Percentiles rank a stretch among this genome's conserved stretches.
Conservation (phyloP, 1,140 invertebrate species). For the Homalodisca vitripennis region DNA sequence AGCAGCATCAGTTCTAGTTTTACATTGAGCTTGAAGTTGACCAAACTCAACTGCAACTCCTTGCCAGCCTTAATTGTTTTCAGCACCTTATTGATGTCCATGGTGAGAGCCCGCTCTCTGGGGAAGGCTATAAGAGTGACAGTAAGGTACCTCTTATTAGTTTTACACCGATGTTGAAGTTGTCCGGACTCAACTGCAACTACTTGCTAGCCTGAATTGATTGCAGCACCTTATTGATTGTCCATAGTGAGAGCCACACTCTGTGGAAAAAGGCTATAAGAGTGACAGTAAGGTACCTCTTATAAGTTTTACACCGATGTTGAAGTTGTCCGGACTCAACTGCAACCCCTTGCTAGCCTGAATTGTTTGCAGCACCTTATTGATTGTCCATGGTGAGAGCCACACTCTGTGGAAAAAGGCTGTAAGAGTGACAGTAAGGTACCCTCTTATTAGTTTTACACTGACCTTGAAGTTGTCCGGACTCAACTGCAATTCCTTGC, state of each 20-base stretch:
- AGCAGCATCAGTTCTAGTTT: too few relatives aligned
- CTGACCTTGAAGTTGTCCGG: conserved; percentile 70
- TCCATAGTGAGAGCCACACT: conserved; percentile 86
- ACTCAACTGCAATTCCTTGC: conserved; percentile 75
- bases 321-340: conserved; percentile 66
- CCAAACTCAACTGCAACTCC: conserved; percentile 71
- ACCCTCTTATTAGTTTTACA: too few relatives aligned
- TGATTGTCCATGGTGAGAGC: conserved; percentile 81
- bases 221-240: conserved; percentile 74
- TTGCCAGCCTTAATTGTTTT: conserved; percentile 79
- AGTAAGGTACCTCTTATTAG: conserved; percentile 90
- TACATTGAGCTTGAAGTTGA: conserved; percentile 71
- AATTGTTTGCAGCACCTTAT: conserved; percentile 79
- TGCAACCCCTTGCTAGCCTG: conserved; percentile 80
- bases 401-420: conserved; percentile 96
- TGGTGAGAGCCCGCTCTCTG: conserved; percentile 83
- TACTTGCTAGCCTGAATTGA: conserved; percentile 78
- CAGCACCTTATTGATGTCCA: conserved; percentile 79
- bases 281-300: conserved; percentile 90
- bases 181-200: conserved; percentile 71
- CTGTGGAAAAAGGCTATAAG: conserved; percentile 97
- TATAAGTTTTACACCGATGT: too few relatives aligned
- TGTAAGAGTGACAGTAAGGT: conserved; percentile 87
- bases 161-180: conserved; percentile 71
- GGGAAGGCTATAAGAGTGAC: conserved; percentile 94